phyloP scores from a whole-genome alignment of 2,888 invertebrate genomes.

The Chrysolina americana region DNA sequence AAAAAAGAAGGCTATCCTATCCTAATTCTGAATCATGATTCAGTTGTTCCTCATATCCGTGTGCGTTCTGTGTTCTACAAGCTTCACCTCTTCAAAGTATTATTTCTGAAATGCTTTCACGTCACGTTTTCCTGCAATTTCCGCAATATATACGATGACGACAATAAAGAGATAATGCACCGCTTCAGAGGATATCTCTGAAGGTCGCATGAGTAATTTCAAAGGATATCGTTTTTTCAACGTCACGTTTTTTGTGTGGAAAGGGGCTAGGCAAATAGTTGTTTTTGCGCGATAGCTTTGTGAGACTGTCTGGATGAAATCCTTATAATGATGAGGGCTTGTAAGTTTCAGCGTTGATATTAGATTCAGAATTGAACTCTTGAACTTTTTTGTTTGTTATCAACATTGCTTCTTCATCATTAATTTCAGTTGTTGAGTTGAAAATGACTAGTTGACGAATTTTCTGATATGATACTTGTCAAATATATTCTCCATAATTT shows the following conservation, averaged over 20 bases:
- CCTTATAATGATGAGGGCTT: background rate
- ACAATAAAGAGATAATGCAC: conserved; percentile 7
- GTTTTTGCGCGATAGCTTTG: background rate
- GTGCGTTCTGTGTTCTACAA: background rate
- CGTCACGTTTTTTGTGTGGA: background rate
- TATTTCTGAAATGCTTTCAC: background rate
- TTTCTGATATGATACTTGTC: too few relatives aligned
- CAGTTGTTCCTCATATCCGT: background rate
- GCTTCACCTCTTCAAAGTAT: background rate
- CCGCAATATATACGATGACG: conserved; percentile 4
- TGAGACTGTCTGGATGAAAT: background rate
- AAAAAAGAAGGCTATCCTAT: too few relatives aligned
- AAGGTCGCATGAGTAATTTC: conserved; percentile 4
- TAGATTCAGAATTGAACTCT: background rate
- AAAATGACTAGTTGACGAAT: too few relatives aligned
- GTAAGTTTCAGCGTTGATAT: background rate
- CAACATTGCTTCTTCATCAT: background rate
- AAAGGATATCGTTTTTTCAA: background rate
- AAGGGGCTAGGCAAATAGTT: background rate
- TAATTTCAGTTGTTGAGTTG: background rate
- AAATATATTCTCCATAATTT: too few relatives aligned
- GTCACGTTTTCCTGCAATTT: conserved; percentile 20
- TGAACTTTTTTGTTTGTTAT: background rate
- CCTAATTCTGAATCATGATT: background rate
- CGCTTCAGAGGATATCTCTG: background rate